Percentiles rank a stretch among this genome's conserved stretches.
Conservation (phyloP, 2,113 vertebrate species). For the Anseranas semipalmata region DNA sequence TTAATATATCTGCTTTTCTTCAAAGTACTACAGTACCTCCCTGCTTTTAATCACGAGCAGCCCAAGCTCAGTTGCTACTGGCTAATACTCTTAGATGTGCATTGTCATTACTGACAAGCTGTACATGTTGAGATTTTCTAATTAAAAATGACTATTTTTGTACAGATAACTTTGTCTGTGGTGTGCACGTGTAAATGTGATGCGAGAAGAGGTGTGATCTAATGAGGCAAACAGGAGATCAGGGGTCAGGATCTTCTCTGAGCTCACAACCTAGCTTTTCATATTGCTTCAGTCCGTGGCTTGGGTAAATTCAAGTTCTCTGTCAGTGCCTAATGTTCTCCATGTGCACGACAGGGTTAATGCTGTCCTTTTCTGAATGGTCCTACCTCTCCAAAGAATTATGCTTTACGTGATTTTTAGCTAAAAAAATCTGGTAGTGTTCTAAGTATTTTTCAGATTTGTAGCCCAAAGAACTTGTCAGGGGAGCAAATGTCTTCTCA, state of each 20-base stretch:
- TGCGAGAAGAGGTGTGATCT: neutral
- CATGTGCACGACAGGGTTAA: neutral
- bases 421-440: neutral
- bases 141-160: neutral
- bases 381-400: neutral
- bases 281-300: neutral
- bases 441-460: neutral
- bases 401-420: neutral
- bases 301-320: neutral
- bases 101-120: neutral
- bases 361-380: neutral
- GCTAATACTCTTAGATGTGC: neutral
- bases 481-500: neutral
- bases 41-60: slow-evolving; percentile 10
- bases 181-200: neutral
- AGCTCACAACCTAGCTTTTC: neutral
- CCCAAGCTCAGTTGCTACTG: neutral
- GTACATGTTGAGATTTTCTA: neutral
- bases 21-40: slow-evolving; percentile 4
- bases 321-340: neutral
- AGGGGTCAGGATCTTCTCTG: neutral
- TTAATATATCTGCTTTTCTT: slow-evolving; percentile 37
- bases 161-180: neutral
- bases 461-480: neutral
- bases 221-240: neutral